These are phyloP conservation scores for Channa maculata DNA, from an alignment of 2,113 vertebrate genomes.

Conservation along the genomic window DNA sequence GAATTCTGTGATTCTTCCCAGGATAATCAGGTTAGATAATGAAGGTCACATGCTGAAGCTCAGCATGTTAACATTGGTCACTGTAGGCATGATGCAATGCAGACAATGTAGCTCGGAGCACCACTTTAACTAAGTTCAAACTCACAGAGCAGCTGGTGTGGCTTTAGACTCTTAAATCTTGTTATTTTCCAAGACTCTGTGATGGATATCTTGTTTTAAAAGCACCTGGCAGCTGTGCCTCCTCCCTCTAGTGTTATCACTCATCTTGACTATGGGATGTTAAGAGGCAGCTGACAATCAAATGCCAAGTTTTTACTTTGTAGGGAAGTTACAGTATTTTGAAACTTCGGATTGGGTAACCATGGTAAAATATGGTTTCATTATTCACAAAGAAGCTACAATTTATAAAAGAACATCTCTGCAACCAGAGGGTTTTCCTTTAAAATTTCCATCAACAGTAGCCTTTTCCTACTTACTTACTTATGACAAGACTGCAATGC, in stretches of 20 bases:
- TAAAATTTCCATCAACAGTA: constrained; percentile 24
- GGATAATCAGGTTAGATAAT: no score
- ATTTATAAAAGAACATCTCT: constrained; percentile 28
- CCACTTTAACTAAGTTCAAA: neutral
- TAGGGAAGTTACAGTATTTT: constrained; percentile 4
- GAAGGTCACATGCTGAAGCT: no score
- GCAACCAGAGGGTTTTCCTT: constrained; percentile 45
- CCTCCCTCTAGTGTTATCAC: constrained; percentile 12
- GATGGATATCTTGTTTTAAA: constrained; percentile 32
- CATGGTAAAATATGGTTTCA: constrained; percentile 19
- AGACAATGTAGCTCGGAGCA: neutral
- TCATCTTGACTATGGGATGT: constrained; percentile 21
- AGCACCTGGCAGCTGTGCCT: constrained; percentile 42
- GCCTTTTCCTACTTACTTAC: neutral
- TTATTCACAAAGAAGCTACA: constrained; percentile 17
- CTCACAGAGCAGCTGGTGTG: neutral
- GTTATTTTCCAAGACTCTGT: constrained; percentile 3
- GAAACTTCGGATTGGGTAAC: neutral
- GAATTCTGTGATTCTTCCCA: no score
- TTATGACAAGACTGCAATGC: neutral
- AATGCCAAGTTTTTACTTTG: constrained; percentile 40
- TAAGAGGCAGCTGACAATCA: constrained; percentile 42
- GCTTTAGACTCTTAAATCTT: neutral
- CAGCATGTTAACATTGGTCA: neutral
- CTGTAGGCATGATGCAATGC: neutral